Base-by-base conservation (phyloP, 2,888 invertebrate genomes). In the Pristionchus exspectatus region DNA sequence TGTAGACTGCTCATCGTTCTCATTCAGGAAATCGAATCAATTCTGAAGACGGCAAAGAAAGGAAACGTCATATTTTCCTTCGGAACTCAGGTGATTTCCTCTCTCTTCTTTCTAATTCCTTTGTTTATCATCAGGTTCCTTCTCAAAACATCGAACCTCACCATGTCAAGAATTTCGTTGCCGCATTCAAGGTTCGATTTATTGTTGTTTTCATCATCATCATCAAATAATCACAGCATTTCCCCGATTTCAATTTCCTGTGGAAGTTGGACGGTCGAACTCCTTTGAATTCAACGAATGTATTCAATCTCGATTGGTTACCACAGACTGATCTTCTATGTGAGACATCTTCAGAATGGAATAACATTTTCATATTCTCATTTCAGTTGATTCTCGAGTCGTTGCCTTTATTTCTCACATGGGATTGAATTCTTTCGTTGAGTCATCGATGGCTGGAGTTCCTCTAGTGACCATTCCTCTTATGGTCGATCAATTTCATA, bases 271-370 rank as follows among this genome's bases (percentile, higher is more conserved):
- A 59, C 66, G 56, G 66, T 30, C 5, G 12, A 44, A 66, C 66
- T 44, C 14, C n/a, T 3, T 16, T 54, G 30, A 86, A 69, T 24
- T 63, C 87, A 24, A 27, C 91, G 14, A 93, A 93, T 90, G 88
- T 93, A 14, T 88, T 91, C 72, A 87, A 90, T 83, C 77, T 90
- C 0, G 88, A 92, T 16, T 93, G 93, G 93, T 33, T 93, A 18
- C 93, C 93, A 38, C 93, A 93, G 89, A 93, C 90, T 18, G 93
- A 93, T 90, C 83, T 93, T n/a, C 90, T 93, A 33, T 90, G 93
- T 93, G 74, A 90, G 56, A 81, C 9, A 44, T 44, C 14, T 27
- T 50, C 30, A 16, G 2, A 21, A 14, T 12, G 21, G 27, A 86
- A n/a, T 33, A 38, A 86, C 5, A 24, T 30, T 24, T 10, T 18